These are phyloP conservation scores for Pagrus major DNA, from an alignment of 2,113 vertebrate species.

Conservation along the genomic window DNA sequence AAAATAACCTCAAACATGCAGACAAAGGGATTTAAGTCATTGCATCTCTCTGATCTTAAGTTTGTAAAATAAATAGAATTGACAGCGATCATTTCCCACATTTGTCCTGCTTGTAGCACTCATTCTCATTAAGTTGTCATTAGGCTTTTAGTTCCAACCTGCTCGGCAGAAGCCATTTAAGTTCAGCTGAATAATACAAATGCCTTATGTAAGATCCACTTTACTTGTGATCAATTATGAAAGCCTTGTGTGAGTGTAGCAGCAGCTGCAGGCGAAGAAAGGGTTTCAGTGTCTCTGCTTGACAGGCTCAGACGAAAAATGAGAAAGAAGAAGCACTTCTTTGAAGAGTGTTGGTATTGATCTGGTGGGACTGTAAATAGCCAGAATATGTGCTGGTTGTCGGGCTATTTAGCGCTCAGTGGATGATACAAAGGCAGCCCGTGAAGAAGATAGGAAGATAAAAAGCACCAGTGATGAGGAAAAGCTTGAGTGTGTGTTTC, in stretches of 20 bases:
- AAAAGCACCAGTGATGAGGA: constrained; percentile 49
- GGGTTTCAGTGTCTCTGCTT: constrained; percentile 63
- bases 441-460: constrained; percentile 53
- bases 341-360: constrained; percentile 71
- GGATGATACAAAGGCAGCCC: constrained; percentile 45
- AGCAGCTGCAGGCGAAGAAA: constrained; percentile 66
- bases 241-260: constrained; percentile 63
- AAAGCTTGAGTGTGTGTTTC: constrained; percentile 50
- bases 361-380: constrained; percentile 69
- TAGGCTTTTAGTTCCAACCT: constrained; percentile 59
- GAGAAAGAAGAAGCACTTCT: constrained; percentile 64
- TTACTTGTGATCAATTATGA: constrained; percentile 80
- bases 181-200: constrained; percentile 77
- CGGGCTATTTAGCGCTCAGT: constrained; percentile 47
- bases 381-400: constrained; percentile 54
- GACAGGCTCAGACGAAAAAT: constrained; percentile 62
- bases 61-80: constrained; percentile 19
- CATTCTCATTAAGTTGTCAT: constrained; percentile 61
- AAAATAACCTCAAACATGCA: constrained; percentile 2
- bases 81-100: constrained; percentile 21
- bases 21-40: neutral
- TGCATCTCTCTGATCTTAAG: neutral
- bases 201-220: constrained; percentile 74
- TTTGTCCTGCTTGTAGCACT: constrained; percentile 32
- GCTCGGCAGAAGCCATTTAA: constrained; percentile 68